Conservation (phyloP, 1,140 invertebrate genomes). For the Phymastichus coffea region DNA sequence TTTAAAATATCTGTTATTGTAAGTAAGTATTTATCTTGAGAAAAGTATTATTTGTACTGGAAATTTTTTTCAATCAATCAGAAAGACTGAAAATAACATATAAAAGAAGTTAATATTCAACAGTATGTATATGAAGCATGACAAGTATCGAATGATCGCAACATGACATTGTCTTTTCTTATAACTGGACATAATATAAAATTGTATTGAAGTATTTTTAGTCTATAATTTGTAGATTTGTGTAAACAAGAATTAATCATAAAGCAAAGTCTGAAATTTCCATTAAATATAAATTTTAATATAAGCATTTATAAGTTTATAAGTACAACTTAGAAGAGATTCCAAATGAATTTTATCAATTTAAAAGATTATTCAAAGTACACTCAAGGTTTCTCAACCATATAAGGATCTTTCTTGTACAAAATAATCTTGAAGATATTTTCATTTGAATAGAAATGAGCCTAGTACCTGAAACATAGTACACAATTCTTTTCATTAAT, state of each 20-base stretch:
- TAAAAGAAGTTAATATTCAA: constrained; percentile 17
- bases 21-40: not conserved
- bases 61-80: not conserved
- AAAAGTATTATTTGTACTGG: constrained; percentile 3
- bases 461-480: constrained; percentile 40
- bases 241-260: not conserved
- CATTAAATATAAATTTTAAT: too few species aligned
- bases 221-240: not conserved
- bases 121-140: not conserved
- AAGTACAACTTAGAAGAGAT: constrained; percentile 16
- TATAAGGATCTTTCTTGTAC: not conserved
- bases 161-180: too few species aligned
- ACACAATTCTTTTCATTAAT: constrained; percentile 29
- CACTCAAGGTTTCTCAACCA: too few species aligned
- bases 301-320: too few species aligned
- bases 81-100: constrained; percentile 17
- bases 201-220: constrained; percentile 8
- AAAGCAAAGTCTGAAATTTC: constrained; percentile 18
- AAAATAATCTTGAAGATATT: constrained; percentile 21
- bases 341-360: not conserved
- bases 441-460: constrained; percentile 30
- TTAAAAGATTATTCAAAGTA: constrained; percentile 2
- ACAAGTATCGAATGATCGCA: too few species aligned
- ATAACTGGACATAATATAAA: constrained; percentile 1
- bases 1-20: not conserved